phyloP scores from a whole-genome alignment of 2,113 vertebrate genomes.

The Alouatta palliata region DNA sequence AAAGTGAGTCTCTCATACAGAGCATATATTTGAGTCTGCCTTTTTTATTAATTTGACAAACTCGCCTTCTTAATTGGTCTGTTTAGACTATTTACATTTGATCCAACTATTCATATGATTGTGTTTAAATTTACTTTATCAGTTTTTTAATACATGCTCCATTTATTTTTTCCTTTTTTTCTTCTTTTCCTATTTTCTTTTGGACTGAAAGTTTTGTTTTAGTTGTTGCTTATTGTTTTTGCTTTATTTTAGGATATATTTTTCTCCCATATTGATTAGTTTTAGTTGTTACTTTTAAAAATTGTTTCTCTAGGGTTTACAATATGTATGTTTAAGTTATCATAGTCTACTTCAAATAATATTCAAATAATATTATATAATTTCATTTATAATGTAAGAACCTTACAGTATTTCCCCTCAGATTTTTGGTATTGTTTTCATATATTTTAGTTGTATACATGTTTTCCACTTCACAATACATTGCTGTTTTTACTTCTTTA shows the following conservation, averaged over 20 bases:
- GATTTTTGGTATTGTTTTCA: background rate
- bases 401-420: background rate
- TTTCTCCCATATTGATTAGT: background rate
- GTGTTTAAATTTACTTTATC: background rate
- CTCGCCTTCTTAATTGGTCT: background rate
- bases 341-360: background rate
- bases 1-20: background rate
- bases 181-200: background rate
- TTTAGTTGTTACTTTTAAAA: constrained; percentile 18
- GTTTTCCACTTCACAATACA: background rate
- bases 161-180: background rate
- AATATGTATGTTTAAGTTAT: background rate
- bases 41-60: constrained; percentile 32
- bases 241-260: background rate
- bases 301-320: background rate
- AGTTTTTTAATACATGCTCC: background rate
- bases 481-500: background rate
- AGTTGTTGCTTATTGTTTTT: background rate
- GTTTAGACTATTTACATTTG: background rate
- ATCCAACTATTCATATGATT: background rate
- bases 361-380: background rate
- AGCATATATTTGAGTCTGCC: background rate
- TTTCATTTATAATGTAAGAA: background rate
- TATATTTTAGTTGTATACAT: background rate
- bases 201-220: background rate